Evolutionary conservation across 2,888 invertebrate species (phyloP), one percentile per base, ranked within the genome.

Genomic region (Argyresthia goedartella): DNA sequence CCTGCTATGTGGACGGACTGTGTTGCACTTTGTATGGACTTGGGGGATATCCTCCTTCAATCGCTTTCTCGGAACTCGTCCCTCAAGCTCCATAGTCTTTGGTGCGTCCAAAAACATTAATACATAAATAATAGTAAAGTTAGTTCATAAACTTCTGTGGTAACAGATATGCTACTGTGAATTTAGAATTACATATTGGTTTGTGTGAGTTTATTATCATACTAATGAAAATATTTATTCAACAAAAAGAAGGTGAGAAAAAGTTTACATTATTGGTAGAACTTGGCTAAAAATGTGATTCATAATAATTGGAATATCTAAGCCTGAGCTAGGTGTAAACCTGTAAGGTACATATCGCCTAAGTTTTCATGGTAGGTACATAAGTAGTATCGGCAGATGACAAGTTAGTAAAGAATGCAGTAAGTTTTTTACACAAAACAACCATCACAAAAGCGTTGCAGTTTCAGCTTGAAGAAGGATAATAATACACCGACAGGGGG

Each of bases 1-100:
- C 85, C 85, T 86, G 75, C 73, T 67, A 65, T 76, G 70, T 76
- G 85, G 84, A 81, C 81, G 84, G 81, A 69, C 75, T 65, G 70
- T 67, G 76, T 79, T 76, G 74, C 75, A 67, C 74, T 73, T 78
- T 68, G 71, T 70, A 73, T 86, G 85, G 71, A 86, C 78, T 77
- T 78, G 76, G 59, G 85, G 82, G 59, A 84, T 68, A 62, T 82
- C 81, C 45, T 66, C 73, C 49, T 68, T 59, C 49, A 68, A 58
- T 68, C 71, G 60, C 71, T 69, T 78, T 69, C 61, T 62, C 61
- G 62, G 64, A 59, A 65, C 62, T 62, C 66, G 71, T 54, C 75
- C 77, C 65, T 71, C 78, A 53, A 60, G 65, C 55, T 84, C 82
- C 85, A 85, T 84, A 64, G 67, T 66, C 36, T 44, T 52, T n/a